Percentiles rank a stretch among this genome's conserved stretches.
These are phyloP conservation scores for Cyphomyrus discorhynchus DNA, from an alignment of 2,113 vertebrate species.

Conservation along the genomic window DNA sequence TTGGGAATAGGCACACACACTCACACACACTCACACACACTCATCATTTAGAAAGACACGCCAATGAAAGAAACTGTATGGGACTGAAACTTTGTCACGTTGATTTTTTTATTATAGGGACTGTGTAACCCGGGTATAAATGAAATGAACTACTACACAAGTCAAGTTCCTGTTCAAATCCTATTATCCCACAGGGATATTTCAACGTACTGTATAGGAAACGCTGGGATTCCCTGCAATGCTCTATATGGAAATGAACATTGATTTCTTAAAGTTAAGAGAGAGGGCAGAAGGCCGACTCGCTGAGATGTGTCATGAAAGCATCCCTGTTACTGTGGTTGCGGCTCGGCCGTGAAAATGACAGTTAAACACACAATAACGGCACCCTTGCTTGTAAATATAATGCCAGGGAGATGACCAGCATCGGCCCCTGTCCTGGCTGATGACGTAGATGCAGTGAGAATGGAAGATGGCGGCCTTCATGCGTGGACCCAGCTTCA, in stretches of 20 bases:
- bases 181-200: constrained; percentile 42
- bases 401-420: neutral
- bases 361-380: neutral
- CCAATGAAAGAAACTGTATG: too few relatives aligned
- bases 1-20: neutral
- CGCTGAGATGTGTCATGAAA: constrained; percentile 1
- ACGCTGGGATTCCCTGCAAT: constrained; percentile 37
- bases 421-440: neutral
- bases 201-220: constrained; percentile 50
- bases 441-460: neutral
- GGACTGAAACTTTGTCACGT: neutral
- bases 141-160: neutral
- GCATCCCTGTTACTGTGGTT: neutral
- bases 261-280: constrained; percentile 43
- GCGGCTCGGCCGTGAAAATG: neutral
- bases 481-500: neutral
- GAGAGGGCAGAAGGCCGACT: neutral
- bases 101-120: constrained; percentile 52
- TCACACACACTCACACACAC: neutral
- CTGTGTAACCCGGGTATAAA: constrained; percentile 21
- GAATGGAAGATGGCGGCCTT: neutral
- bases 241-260: constrained; percentile 51
- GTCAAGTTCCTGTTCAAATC: constrained; percentile 47
- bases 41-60: neutral
- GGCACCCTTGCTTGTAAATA: neutral